Conservation (phyloP, 2,797 vertebrate genomes). For the Orestias chungarensis region DNA sequence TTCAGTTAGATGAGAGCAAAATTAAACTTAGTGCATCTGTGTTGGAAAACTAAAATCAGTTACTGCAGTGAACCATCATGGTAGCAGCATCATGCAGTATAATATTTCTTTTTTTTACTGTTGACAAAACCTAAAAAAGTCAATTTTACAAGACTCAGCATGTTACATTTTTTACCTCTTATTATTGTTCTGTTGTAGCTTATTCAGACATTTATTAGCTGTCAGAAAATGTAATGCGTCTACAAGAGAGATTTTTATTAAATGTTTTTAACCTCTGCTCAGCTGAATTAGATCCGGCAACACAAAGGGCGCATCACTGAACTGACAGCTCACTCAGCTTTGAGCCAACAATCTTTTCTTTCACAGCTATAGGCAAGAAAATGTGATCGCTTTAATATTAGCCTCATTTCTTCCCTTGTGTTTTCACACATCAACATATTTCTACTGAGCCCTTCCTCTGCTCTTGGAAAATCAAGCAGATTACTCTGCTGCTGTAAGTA, state of each 20-base stretch:
- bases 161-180: not conserved
- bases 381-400: conserved; percentile 59
- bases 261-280: conserved; percentile 55
- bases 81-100: not conserved
- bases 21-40: not conserved
- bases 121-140: not conserved
- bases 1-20: not conserved
- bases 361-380: conserved; percentile 34
- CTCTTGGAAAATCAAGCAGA: conserved; percentile 54
- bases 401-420: conserved; percentile 49
- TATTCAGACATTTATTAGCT: conserved; percentile 31
- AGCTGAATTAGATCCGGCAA: conserved; percentile 43
- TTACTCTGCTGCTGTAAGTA: conserved; percentile 70
- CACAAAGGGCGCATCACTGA: conserved; percentile 54
- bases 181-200: conserved; percentile 43
- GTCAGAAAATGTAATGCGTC: conserved; percentile 49
- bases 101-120: not conserved
- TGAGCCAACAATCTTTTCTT: conserved; percentile 45
- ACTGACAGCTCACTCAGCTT: conserved; percentile 51
- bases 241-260: conserved; percentile 43
- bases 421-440: conserved; percentile 63
- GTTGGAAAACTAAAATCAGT: not conserved
- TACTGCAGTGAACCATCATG: not conserved
- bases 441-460: conserved; percentile 38
- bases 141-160: not conserved